Evolutionary conservation across 2,113 vertebrate genomes (phyloP).

Genomic region (Nyctereutes procyonoides): DNA sequence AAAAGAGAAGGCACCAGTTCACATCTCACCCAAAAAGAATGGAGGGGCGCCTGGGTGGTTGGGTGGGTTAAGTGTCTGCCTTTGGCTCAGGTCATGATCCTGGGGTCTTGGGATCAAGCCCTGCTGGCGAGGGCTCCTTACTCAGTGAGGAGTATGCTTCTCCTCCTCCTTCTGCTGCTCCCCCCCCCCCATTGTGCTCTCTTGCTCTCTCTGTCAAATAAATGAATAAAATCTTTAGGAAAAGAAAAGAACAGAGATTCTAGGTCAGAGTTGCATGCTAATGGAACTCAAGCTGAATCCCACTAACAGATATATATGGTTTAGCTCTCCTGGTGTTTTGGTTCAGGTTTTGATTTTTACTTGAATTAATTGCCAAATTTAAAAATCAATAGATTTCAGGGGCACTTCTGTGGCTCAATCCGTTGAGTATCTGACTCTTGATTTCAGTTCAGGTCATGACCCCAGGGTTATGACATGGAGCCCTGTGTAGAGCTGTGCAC

Average conservation of each 20-base stretch:
- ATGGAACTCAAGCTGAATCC: neutral
- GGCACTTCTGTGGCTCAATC: neutral
- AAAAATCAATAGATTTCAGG: conserved; percentile 11
- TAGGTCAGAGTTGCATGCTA: neutral
- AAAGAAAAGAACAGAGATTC: neutral
- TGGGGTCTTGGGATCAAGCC: too few species aligned
- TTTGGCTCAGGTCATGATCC: too few species aligned
- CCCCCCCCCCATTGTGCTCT: too few species aligned
- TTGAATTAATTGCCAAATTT: neutral
- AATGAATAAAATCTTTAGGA: too few species aligned
- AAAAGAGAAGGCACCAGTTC: neutral
- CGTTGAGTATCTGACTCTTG: neutral
- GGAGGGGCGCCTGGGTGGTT: neutral
- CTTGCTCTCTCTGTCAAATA: too few species aligned
- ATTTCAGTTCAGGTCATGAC: neutral
- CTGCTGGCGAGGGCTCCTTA: too few species aligned
- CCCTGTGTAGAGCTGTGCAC: neutral
- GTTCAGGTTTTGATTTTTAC: neutral
- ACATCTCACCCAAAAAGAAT: neutral
- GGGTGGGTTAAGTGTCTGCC: too few species aligned
- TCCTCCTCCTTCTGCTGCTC: too few species aligned
- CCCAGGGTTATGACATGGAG: neutral
- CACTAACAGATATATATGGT: neutral
- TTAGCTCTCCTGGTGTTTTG: neutral
- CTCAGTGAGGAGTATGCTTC: too few species aligned